Base-by-base conservation (phyloP, 2,113 vertebrate species). In the Agelaius tricolor region DNA sequence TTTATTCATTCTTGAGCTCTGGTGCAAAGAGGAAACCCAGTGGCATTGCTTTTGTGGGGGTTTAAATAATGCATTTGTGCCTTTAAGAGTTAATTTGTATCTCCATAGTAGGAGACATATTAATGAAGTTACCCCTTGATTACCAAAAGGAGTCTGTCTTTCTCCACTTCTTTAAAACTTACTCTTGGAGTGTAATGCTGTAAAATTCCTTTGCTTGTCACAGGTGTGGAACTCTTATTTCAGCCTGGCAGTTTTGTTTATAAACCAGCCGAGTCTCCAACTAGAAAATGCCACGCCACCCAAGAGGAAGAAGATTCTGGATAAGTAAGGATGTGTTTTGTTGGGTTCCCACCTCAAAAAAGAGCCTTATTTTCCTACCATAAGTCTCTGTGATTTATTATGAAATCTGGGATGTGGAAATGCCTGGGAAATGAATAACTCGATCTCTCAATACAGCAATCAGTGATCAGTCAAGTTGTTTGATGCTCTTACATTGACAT, bases 221-320 rank as follows among this genome's bases (percentile, higher is more conserved):
- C 96, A 99, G 99, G 99, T 99, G 72, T 99, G 99, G 99, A 99
- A 99, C 97, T 99, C 99, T 24, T 99, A 99, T 90, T 99, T 99
- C 98, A 99, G 99, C 86, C 97, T 99, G 93, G 99, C 99, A 24
- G 99, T 99, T 79, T 97, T 99, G 75, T 99, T 99, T 97, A 99
- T 99, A 97, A 99, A 99, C 95, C 99, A 99, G 97, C 99, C 99
- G 28, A 99, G 99, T 94, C 98, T 99, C 75, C 99, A 99, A 88
- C 96, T 99, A 80, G 99, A 99, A 93, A 98, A 97, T 87, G 97
- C 99, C 94, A 99, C 98, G 69, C 96, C 98, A 86, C 98, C 98
- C 15, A 99, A 99, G 96, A 99, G 98, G 96, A 99, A 99, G 98
- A 99, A 99, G 94, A 98, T 99, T 89, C 97, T 99, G 86, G 99